Percentiles rank a stretch among this genome's conserved stretches.
phyloP scores from a whole-genome alignment of 1,140 invertebrate genomes.

The Oedothorax gibbosus region DNA sequence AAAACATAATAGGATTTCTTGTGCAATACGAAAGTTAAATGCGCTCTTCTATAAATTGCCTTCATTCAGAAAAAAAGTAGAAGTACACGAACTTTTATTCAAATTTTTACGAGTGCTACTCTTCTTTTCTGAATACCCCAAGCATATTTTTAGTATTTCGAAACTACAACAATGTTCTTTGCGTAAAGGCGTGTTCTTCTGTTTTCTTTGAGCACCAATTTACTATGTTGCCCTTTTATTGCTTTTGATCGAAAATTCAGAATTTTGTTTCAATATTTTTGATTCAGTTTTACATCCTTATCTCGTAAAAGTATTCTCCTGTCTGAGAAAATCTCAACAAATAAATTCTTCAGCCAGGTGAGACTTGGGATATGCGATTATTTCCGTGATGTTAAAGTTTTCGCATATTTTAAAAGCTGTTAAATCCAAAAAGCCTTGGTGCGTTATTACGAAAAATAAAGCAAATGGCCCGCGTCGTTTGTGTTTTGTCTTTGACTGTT shows the following conservation, averaged over 20 bases:
- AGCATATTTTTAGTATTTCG: slow-evolving; percentile 1
- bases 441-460: not conserved
- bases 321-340: no score
- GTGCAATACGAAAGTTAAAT: not conserved
- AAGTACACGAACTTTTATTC: slow-evolving; percentile 17
- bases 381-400: slow-evolving; percentile 22
- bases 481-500: no score
- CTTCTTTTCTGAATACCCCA: not conserved
- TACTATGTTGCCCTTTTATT: slow-evolving; percentile 3
- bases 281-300: slow-evolving; percentile 23
- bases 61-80: not conserved
- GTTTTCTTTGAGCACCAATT: slow-evolving; percentile 5
- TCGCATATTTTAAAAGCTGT: slow-evolving; percentile 25
- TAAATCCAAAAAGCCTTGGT: slow-evolving; percentile 10
- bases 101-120: slow-evolving; percentile 16
- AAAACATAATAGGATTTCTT: no score
- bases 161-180: not conserved
- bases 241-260: slow-evolving; percentile 16
- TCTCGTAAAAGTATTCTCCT: not conserved
- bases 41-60: not conserved
- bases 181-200: slow-evolving; percentile 1
- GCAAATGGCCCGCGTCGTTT: not conserved
- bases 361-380: not conserved
- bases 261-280: slow-evolving; percentile 6
- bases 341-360: no score